These are phyloP conservation scores for Cryptotis parvus DNA, from an alignment of 2,113 vertebrate species.

Conservation along the genomic window DNA sequence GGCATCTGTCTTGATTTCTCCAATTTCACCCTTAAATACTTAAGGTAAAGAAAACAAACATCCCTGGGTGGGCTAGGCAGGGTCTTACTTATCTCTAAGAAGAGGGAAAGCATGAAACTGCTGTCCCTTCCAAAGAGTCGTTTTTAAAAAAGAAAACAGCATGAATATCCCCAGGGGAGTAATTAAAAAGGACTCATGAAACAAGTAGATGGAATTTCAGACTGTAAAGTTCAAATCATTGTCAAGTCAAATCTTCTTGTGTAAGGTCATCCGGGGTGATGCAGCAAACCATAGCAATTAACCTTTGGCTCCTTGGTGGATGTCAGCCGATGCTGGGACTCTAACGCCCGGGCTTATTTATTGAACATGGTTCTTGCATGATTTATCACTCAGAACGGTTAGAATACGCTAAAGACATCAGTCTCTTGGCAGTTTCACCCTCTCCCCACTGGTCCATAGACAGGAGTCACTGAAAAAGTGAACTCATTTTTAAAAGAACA, in stretches of 20 bases:
- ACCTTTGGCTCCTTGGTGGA: slow-evolving; percentile 82
- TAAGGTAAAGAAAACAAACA: slow-evolving; percentile 53
- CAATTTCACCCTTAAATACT: slow-evolving; percentile 54
- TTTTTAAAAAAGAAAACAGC: slow-evolving; percentile 82
- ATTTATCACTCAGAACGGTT: slow-evolving; percentile 22
- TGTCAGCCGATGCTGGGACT: slow-evolving; percentile 59
- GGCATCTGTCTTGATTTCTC: slow-evolving; percentile 1
- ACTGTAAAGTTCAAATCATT: slow-evolving; percentile 84
- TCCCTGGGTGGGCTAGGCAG: slow-evolving; percentile 1
- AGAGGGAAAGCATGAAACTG: slow-evolving; percentile 36
- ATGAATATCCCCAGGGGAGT: slow-evolving; percentile 79
- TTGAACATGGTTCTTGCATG: neutral
- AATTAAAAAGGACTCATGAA: slow-evolving; percentile 85
- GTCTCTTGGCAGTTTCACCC: slow-evolving; percentile 1
- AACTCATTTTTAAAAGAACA: slow-evolving; percentile 41
- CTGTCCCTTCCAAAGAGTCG: slow-evolving; percentile 73
- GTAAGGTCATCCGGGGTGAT: slow-evolving; percentile 78
- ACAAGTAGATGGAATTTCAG: slow-evolving; percentile 85
- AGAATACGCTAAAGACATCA: neutral
- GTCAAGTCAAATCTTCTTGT: slow-evolving; percentile 83
- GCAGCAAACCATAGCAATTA: slow-evolving; percentile 84
- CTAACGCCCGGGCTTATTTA: slow-evolving; percentile 66
- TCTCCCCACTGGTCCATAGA: neutral
- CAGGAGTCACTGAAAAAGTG: slow-evolving; percentile 28
- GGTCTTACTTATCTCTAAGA: slow-evolving; percentile 70